A percentile compares a stretch with the other conserved stretches of the same genome.
These are phyloP conservation scores for Acromyrmex heyeri DNA, from an alignment of 1,140 invertebrate genomes.

Conservation along the genomic window DNA sequence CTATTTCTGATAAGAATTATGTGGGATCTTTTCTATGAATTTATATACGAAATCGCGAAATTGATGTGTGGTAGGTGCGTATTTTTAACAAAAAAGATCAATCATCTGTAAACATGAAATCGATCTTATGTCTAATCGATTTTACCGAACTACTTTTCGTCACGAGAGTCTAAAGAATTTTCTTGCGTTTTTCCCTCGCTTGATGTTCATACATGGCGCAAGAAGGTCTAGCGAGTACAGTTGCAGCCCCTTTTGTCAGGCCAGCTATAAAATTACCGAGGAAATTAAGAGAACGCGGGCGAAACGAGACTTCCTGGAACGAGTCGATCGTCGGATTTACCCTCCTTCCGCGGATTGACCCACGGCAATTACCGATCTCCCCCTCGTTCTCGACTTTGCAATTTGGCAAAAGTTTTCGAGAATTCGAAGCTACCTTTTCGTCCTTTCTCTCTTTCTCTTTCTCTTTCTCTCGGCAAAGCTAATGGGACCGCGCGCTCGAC, in stretches of 20 bases:
- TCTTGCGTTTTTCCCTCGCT: neutral
- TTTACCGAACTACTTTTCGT: neutral
- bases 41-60: neutral
- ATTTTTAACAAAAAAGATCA: neutral
- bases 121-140: neutral
- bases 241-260: constrained; percentile 34
- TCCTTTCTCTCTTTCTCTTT: constrained; percentile 29
- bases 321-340: constrained; percentile 81
- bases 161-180: neutral
- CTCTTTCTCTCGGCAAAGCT: constrained; percentile 25
- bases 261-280: constrained; percentile 75
- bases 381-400: constrained; percentile 75
- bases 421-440: constrained; percentile 75
- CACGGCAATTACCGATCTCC: constrained; percentile 78
- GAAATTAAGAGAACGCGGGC: constrained; percentile 81
- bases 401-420: constrained; percentile 83
- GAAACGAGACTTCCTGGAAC: constrained; percentile 82
- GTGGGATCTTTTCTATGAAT: neutral
- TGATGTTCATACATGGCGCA: constrained; percentile 11
- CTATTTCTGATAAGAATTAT: neutral
- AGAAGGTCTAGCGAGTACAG: constrained; percentile 37
- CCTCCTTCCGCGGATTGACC: constrained; percentile 76
- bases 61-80: neutral
- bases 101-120: too few species aligned
- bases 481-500: constrained; percentile 64